These are phyloP conservation scores for Thamnophis sirtalis DNA, from an alignment of 2,113 vertebrate species.

Conservation along the genomic window DNA sequence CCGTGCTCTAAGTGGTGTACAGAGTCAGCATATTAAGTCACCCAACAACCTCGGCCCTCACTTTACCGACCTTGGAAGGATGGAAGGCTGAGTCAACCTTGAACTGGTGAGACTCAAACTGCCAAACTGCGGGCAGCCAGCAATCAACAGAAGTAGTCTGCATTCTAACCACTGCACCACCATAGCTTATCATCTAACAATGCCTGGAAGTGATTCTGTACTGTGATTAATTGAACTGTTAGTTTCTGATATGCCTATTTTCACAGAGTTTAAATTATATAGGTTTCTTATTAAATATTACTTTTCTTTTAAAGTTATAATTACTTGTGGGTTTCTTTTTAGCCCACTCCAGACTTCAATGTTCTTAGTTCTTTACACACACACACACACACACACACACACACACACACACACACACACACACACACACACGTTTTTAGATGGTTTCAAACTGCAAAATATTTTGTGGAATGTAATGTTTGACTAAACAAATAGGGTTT, in stretches of 20 bases:
- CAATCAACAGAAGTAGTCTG: no score
- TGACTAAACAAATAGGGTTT: background rate
- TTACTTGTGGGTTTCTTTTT: background rate
- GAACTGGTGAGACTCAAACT: no score
- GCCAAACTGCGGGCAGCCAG: no score
- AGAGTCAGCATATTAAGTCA: no score
- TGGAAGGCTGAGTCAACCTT: no score
- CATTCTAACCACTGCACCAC: no score
- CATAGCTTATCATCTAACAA: background rate
- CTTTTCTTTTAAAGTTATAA: background rate
- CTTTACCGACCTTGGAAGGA: no score
- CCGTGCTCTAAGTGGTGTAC: no score
- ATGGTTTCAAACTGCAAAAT: background rate
- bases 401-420: no score
- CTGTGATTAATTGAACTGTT: background rate
- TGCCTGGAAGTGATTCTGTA: background rate
- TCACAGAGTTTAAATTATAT: background rate
- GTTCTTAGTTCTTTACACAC: background rate
- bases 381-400: no score
- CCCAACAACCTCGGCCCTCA: no score
- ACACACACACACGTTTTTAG: no score
- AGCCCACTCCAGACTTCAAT: background rate
- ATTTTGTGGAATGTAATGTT: background rate
- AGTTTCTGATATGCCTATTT: background rate
- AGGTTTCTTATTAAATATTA: background rate